Percentiles rank a stretch among this genome's conserved stretches.
Evolutionary conservation across 2,797 vertebrate genomes (phyloP).

Genomic region (Falco columbarius): DNA sequence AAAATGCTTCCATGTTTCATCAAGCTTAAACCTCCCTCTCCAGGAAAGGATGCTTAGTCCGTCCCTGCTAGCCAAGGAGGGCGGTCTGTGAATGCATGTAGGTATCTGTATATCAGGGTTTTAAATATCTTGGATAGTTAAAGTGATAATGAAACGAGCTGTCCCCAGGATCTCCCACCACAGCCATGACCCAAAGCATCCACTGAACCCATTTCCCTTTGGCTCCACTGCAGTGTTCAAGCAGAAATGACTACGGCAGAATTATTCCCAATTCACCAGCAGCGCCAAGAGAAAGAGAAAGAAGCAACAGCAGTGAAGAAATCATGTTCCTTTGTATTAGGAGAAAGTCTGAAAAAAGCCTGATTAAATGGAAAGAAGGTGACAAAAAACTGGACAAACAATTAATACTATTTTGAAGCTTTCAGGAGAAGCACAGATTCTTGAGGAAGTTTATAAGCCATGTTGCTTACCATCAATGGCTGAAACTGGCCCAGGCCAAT

Average conservation of each 20-base stretch:
- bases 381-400: background rate
- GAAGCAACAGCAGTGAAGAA: background rate
- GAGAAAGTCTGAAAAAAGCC: background rate
- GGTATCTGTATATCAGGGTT: background rate
- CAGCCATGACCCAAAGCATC: background rate
- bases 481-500: background rate
- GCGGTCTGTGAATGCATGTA: fast-evolving
- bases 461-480: background rate
- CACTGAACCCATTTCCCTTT: background rate
- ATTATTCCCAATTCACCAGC: background rate
- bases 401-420: conserved; percentile 31
- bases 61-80: background rate
- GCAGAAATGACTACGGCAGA: background rate
- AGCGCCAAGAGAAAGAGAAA: background rate
- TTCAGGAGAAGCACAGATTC: background rate
- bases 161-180: background rate
- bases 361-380: background rate
- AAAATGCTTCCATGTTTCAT: background rate
- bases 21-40: background rate
- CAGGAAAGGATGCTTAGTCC: background rate
- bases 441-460: background rate
- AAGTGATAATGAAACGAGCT: background rate
- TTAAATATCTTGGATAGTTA: background rate
- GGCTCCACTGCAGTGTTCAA: background rate
- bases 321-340: background rate